Base-by-base conservation (phyloP, 2,888 invertebrate genomes). In the Nemapogon koenigi region DNA sequence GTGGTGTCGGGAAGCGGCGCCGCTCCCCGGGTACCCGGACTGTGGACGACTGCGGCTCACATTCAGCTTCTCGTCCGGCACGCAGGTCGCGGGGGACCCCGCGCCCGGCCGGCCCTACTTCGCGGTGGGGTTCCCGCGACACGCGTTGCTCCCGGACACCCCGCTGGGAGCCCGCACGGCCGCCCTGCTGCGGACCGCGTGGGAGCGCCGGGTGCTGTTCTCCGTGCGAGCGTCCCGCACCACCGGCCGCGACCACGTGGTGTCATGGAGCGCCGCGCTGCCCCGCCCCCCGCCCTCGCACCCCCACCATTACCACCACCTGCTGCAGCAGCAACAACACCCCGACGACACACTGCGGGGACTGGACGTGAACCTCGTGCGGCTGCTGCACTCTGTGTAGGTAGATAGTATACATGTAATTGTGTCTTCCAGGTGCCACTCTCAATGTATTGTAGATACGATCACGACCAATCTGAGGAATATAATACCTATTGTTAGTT, bases 221-320 rank as follows among this genome's bases (percentile, higher is more conserved):
- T 89, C 91, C 0, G 88, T 97, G 46, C 88, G 91, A 39, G 84
- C 90, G 30, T 95, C 94, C 1, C 86, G 87, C 41, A 97, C 96
- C 1, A 95, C 95, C 0, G 96, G 95, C 0, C 86, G 90, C 49
- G 89, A 91, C 59, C 91, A 95, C 73, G 92, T 94, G 42, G 91
- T 96, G 39, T 87, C 93, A 31, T 97, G 97, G 97, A 91, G 67
- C 47, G 53, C 45, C 43, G 19, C 57, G 14, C 62, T 69, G 37
- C 67, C 71, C 22, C 68, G 68, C 53, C 47, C 57, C 47, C 31
- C 31, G 31, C 31, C 31, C 14, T 8, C 31, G 6, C 4, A 7
- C 4, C 28, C 38, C 11, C 30, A 37, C 35, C 40, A 39, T n/a
- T 49, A 47, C 35, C 47, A 32, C 42, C 42, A 33, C 22, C 48